Base-by-base conservation (phyloP, 2,113 vertebrate genomes). In the Chiloscyllium plagiosum region DNA sequence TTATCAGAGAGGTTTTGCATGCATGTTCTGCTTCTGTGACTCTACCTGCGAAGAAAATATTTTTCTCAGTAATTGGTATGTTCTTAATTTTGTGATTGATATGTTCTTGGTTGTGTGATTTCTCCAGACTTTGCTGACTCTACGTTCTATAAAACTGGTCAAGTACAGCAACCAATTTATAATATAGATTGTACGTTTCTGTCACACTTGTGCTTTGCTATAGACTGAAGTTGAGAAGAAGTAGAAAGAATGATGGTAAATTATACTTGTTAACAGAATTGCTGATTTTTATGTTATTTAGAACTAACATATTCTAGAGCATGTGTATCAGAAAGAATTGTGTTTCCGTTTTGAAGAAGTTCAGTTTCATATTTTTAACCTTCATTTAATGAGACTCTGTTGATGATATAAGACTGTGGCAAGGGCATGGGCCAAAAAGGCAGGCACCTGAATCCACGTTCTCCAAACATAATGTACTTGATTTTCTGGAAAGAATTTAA, bases 231-330 rank as follows among this genome's bases (percentile, higher is more conserved):
- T 93, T 93, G 56, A 66, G 89, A 93, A 13, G 33, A 93, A 13
- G 56, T 93, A 15, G 61, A 93, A 37, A 65, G 85, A 93, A 93
- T 66, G 56, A 29, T 93, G 89, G 61, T 66, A 93, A 93, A 93
- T 19, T 5, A 61, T 61, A 10, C 61, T 93, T 61, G 33, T 65
- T 29, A 33, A 4, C 22, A 65, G 26, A 66, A n/a, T 19, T 93
- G 29, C 0, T 65, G 89, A 93, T 66, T n/a, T 93, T n/a, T 15
- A 37, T 61, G 61, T 20, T 93, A 3, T 66, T 65, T 61, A 66
- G 20, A 37, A 66, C 37, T n/a, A 93, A 20, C 13, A 66, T 66
- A 7, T 61, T 61, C 12, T 92, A 92, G 3, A 15, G 6, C 24
- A 22, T 93, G 0, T 93, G 61, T 22, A n/a, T 20, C 15, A n/a